Evolutionary conservation across 2,113 vertebrate genomes (phyloP), one percentile per base, ranked within the genome.

Genomic region (Amphiprion percula): DNA sequence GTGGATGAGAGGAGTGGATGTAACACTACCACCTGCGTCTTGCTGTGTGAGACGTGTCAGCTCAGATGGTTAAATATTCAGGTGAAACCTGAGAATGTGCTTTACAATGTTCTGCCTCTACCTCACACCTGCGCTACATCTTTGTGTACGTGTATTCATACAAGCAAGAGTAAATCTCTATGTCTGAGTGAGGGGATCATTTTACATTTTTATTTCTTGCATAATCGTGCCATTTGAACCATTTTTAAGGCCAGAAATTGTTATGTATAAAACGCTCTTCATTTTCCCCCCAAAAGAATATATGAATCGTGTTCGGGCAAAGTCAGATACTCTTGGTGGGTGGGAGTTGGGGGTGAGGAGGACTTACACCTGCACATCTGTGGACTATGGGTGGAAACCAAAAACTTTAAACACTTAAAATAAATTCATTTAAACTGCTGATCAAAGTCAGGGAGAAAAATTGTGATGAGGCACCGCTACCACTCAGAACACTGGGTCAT

Each of bases 61-160:
- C 55, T 77, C 71, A 68, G 59, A 70, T 61, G 65, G 58, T 86
- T 84, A 91, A 91, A 91, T 88, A 88, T 91, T 91, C 70, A 91
- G 24, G 46, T 68, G 89, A 76, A 87, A 92, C 68, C 59, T 28
- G 80, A 92, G 73, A 79, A 68, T 21, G 66, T 62, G 78, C 55
- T 62, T 55, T 54, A 30, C 79, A 78, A n/a, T 1, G 1, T 19
- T 41, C 37, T 63, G 54, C 24, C 23, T 41, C 37, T 63, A 50
- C 24, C 23, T 85, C 49, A 77, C 88, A 86, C 80, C 77, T 86
- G 73, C 39, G 59, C 24, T 16, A 50, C 62, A 54, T 70, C 53
- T 52, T 1, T 50, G 16, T 54, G 26, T 73, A 21, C 66, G 41
- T 77, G 50, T 60, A 23, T 53, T 55, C 11, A 67, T 62, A 24